Conservation (phyloP, 2,888 invertebrate genomes). For the Keiferia lycopersicella region DNA sequence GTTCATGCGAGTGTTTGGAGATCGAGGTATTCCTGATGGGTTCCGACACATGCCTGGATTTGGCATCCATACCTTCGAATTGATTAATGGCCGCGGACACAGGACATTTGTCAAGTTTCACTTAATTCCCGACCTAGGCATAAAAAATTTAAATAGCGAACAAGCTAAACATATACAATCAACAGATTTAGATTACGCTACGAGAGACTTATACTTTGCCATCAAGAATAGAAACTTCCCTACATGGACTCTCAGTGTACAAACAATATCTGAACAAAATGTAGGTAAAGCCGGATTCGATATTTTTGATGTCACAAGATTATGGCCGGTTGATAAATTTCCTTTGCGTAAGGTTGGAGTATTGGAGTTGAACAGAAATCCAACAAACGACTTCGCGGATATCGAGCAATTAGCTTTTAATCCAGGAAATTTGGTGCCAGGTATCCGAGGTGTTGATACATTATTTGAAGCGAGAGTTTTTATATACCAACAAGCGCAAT, state of each 20-base stretch:
- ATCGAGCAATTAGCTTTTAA: conserved; percentile 94
- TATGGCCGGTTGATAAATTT: conserved; percentile 88
- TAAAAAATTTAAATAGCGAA: conserved; percentile 85
- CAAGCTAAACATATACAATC: conserved; percentile 84
- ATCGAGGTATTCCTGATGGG: conserved; percentile 94
- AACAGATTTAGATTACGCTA: conserved; percentile 92
- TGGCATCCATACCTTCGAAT: conserved; percentile 93
- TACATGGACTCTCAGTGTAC: conserved; percentile 89
- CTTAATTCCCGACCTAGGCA: conserved; percentile 92
- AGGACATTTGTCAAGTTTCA: conserved; percentile 92
- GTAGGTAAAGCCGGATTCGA: conserved; percentile 89
- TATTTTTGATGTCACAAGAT: conserved; percentile 95
- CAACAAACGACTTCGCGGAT: conserved; percentile 94
- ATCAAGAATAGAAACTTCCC: conserved; percentile 87
- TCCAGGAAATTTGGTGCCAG: conserved; percentile 93
- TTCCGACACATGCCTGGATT: conserved; percentile 95
- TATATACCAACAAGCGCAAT: conserved; percentile 93
- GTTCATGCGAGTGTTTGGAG: conserved; percentile 89
- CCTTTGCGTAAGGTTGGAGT: conserved; percentile 92
- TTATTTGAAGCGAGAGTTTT: conserved; percentile 92
- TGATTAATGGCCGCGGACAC: conserved; percentile 87
- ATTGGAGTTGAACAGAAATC: conserved; percentile 91
- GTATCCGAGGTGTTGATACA: conserved; percentile 95
- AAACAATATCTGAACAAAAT: conserved; percentile 86
- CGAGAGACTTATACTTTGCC: conserved; percentile 91